Base-by-base conservation (phyloP, 2,797 vertebrate species). In the Martes flavigula region DNA sequence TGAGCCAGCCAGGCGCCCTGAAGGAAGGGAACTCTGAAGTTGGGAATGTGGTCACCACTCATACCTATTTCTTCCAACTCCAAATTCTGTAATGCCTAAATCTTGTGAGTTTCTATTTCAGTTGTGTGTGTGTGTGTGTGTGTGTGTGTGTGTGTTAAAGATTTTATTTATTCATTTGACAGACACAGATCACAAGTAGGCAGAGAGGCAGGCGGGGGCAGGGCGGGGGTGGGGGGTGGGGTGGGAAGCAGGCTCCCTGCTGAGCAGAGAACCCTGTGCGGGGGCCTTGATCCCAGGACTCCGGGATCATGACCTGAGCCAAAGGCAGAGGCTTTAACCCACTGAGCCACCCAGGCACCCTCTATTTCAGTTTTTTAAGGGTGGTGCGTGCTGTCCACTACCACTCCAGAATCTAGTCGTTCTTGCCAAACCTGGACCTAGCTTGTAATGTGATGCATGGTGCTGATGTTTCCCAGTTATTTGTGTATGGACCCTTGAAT, bases 381-480 rank as follows among this genome's bases (percentile, higher is more conserved):
- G 5, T 68, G 40, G n/a, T 32, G 1, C n/a, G 2, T 10, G 2
- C 46, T 27, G 21, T 60, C 21, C 6, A 2, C 32, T 12, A n/a
- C 35, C 35, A 20, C 13, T 7, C n/a, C 46, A 18, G 79, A 70
- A 66, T 21, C 56, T 21, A 32, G 17, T 6, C 21, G 0, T 62
- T 82, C 60, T 91, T 78, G 79, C 23, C 91, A 89, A 64, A 46
- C 14, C 48, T 30, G 6, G 56, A 62, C 30, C 18, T 77, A 56
- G 46, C 18, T 62, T 43, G 54, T 46, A 89, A 60, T 60, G 51
- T 73, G 86, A 35, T 77, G 40, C 13, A 18, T 32, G 17, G 35
- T 40, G 85, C 85, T 72, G 17, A 40, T 56, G 11, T 20, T 46
- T 46, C 48, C 9, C 68, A 73, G 43, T 54, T 66, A 64, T 51